A percentile compares a stretch with the other conserved stretches of the same genome.
These are phyloP conservation scores for Sinocyclocheilus maitianheensis DNA, from an alignment of 2,113 vertebrate genomes.

Conservation along the genomic window DNA sequence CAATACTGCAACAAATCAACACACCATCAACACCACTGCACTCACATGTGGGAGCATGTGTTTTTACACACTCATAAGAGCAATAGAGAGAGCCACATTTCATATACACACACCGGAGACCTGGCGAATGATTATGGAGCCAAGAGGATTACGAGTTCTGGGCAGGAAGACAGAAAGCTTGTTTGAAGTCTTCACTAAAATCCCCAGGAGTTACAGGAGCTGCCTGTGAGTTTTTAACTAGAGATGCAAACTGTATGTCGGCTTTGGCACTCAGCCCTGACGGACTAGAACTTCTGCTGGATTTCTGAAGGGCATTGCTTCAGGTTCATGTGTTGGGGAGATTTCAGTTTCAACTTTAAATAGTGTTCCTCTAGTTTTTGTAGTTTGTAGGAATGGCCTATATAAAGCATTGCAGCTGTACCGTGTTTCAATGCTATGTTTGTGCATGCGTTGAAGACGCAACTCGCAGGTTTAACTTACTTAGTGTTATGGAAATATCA, in stretches of 20 bases:
- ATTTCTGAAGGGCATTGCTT: background rate
- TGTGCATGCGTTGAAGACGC: background rate
- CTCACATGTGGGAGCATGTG: conserved; percentile 40
- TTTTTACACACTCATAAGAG: conserved; percentile 11
- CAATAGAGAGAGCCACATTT: background rate
- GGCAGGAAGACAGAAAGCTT: conserved; percentile 47
- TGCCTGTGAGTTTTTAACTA: conserved; percentile 18
- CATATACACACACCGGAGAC: conserved; percentile 29
- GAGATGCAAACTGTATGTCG: background rate
- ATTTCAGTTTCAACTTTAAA: background rate
- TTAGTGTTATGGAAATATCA: too few relatives aligned
- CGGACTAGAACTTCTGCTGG: background rate
- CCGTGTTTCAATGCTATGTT: background rate
- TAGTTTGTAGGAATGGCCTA: background rate
- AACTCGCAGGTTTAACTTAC: background rate
- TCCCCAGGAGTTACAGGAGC: conserved; percentile 41
- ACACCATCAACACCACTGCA: background rate
- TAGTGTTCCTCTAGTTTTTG: background rate
- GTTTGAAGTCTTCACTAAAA: conserved; percentile 49
- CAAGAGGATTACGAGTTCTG: conserved; percentile 56
- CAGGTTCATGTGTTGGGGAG: background rate
- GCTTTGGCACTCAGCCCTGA: conserved; percentile 2
- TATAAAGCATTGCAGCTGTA: background rate
- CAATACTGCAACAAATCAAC: background rate
- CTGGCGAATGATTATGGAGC: conserved; percentile 49